These are phyloP conservation scores for Azorinus chamasolen DNA, from an alignment of 2,888 invertebrate genomes.

Conservation along the genomic window DNA sequence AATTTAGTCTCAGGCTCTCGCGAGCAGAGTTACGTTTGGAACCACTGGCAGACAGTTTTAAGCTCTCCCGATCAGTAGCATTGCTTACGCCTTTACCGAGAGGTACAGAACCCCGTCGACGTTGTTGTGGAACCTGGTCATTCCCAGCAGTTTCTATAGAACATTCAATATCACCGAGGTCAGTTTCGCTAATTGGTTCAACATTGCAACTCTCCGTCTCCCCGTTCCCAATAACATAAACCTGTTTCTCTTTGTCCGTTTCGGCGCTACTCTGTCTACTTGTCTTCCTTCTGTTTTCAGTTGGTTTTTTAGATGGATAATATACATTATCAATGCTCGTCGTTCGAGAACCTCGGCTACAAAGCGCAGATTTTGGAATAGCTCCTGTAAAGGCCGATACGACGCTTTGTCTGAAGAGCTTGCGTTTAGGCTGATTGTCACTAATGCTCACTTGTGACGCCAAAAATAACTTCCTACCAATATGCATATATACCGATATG, in stretches of 20 bases:
- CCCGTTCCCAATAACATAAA: neutral
- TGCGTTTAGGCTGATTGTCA: conserved; percentile 1
- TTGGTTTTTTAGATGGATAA: neutral
- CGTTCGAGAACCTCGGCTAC: conserved; percentile 33
- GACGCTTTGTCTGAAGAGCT: conserved; percentile 29
- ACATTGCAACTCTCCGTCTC: neutral
- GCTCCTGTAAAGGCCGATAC: conserved; percentile 51
- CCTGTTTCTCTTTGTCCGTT: neutral
- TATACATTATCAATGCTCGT: conserved; percentile 27
- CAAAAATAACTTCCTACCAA: conserved; percentile 47
- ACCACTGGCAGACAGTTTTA: too few relatives aligned
- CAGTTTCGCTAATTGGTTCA: neutral
- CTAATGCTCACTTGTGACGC: conserved; percentile 18
- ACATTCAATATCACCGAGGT: too few relatives aligned
- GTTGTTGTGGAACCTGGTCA: too few relatives aligned
- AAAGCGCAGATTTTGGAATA: conserved; percentile 25
- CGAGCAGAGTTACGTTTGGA: too few relatives aligned
- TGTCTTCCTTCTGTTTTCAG: neutral
- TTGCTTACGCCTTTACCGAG: too few relatives aligned
- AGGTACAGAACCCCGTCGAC: too few relatives aligned
- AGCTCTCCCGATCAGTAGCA: too few relatives aligned
- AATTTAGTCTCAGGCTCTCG: too few relatives aligned
- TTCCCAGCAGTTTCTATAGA: too few relatives aligned
- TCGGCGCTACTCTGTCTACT: conserved; percentile 9
- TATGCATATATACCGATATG: conserved; percentile 39